Conservation (phyloP, 1,140 invertebrate species). For the Lepidurus packardi region DNA sequence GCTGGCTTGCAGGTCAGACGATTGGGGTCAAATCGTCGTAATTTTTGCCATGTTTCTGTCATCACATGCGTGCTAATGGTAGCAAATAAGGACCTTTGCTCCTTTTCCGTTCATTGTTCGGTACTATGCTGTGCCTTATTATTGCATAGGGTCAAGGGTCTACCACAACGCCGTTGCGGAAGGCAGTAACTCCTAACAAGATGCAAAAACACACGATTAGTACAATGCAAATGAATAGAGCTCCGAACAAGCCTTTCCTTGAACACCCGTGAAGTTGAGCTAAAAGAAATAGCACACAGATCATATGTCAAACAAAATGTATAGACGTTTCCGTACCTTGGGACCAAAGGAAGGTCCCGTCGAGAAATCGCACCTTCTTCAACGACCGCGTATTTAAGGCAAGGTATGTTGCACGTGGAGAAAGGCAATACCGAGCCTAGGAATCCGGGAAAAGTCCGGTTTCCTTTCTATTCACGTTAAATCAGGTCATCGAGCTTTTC, state of each 20-base stretch:
- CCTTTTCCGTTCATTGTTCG: conserved; percentile 15
- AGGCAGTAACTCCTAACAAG: neutral
- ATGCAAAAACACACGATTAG: neutral
- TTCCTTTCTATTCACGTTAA: conserved; percentile 1
- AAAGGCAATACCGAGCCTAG: neutral
- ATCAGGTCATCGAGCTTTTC: conserved; percentile 9
- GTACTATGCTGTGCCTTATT: neutral
- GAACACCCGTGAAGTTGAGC: too few species aligned
- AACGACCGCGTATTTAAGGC: neutral
- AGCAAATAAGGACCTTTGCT: neutral
- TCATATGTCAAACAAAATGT: too few species aligned
- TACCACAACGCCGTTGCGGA: neutral
- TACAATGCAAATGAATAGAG: neutral
- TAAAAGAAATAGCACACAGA: too few species aligned
- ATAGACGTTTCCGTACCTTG: too few species aligned
- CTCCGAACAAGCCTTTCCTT: too few species aligned
- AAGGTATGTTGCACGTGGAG: neutral
- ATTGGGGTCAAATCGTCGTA: conserved; percentile 15
- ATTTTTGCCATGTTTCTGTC: conserved; percentile 16
- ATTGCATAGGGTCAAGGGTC: neutral
- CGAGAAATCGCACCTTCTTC: too few species aligned
- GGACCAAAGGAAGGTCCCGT: too few species aligned
- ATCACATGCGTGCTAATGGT: conserved; percentile 11
- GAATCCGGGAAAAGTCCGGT: conserved; percentile 14
- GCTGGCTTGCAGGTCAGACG: neutral